Evolutionary conservation across 92 coral and sea anemone genomes (phyloP), one percentile per base, ranked within the genome.

Genomic region (Hydrozoanthus gracilis): DNA sequence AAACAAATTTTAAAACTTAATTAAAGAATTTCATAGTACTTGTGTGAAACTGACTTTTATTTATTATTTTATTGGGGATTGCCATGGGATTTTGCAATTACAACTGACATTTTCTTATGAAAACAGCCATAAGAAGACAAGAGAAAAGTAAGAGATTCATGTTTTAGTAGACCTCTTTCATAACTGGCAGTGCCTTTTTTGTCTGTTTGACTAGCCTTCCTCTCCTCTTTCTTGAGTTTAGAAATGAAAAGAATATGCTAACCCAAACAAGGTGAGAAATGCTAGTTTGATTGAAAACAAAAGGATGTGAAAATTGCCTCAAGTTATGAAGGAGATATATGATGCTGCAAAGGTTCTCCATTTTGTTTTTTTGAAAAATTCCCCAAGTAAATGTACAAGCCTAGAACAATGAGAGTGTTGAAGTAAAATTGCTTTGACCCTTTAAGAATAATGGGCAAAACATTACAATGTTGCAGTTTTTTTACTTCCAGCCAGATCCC

Each of bases 381-480:
- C 48, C 48, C 17, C 6, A 68, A 68, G 73, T 68, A 68, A 27
- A 68, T 67, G 73, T 68, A 68, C 73, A 68, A 20, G 73, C 46
- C 47, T 68, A 68, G 73, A 18, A 68, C 0, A 68, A 68, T 35
- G 73, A 67, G 73, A 67, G 73, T n/a, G 5, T 67, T 67, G 72
- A 67, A 16, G 72, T 7, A 67, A 67, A 67, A 67, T 20, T 67
- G 72, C 72, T 20, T 67, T 67, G 72, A 45, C 72, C 72, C 44
- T 67, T 67, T 47, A 67, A 67, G 18, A 67, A 27, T 67, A 67
- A 67, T 67, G 18, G n/a, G n/a, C n/a, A n/a, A n/a, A n/a, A n/a
- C n/a, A n/a, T n/a, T n/a, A n/a, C n/a, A n/a, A n/a, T n/a, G n/a
- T n/a, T n/a, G n/a, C n/a, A n/a, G n/a, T n/a, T n/a, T n/a, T n/a